Evolutionary conservation across 2,888 invertebrate genomes (phyloP).

Genomic region (Ptychoptera contaminata): DNA sequence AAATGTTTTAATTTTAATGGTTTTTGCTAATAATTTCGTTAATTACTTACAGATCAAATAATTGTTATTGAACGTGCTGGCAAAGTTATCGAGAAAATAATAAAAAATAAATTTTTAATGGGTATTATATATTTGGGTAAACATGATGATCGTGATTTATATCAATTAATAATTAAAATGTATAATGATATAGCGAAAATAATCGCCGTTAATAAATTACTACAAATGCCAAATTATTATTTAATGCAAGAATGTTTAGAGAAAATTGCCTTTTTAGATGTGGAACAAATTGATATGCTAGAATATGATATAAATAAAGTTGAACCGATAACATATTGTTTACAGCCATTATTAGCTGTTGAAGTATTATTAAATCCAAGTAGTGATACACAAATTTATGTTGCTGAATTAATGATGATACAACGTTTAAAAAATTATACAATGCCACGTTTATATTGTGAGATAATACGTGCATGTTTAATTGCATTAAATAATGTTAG

Average conservation of each 20-base stretch:
- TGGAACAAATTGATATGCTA: conserved; percentile 22
- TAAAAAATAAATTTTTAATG: conserved; percentile 56
- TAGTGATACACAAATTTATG: conserved; percentile 63
- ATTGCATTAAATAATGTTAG: conserved; percentile 79
- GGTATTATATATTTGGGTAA: conserved; percentile 72
- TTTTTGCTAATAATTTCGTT: too few relatives aligned
- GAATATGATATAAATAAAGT: conserved; percentile 39
- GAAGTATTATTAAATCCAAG: conserved; percentile 75
- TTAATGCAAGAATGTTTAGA: too few relatives aligned
- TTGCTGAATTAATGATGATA: conserved; percentile 68
- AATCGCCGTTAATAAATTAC: conserved; percentile 8
- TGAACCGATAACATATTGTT: conserved; percentile 52
- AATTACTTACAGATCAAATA: conserved; percentile 27
- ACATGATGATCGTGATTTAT: conserved; percentile 59
- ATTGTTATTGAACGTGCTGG: conserved; percentile 36
- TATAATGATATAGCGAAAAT: conserved; percentile 33
- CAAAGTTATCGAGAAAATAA: conserved; percentile 46
- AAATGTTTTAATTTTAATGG: too few relatives aligned
- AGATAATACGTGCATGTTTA: conserved; percentile 77
- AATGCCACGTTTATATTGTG: conserved; percentile 69
- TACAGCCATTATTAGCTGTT: conserved; percentile 69
- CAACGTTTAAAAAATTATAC: conserved; percentile 70
- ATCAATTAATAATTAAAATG: conserved; percentile 51
- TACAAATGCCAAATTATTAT: too few relatives aligned
- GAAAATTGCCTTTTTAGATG: conserved; percentile 21